A percentile compares a stretch with the other conserved stretches of the same genome.
phyloP scores from a whole-genome alignment of 2,888 invertebrate species.

The Drosophila picticornis region DNA sequence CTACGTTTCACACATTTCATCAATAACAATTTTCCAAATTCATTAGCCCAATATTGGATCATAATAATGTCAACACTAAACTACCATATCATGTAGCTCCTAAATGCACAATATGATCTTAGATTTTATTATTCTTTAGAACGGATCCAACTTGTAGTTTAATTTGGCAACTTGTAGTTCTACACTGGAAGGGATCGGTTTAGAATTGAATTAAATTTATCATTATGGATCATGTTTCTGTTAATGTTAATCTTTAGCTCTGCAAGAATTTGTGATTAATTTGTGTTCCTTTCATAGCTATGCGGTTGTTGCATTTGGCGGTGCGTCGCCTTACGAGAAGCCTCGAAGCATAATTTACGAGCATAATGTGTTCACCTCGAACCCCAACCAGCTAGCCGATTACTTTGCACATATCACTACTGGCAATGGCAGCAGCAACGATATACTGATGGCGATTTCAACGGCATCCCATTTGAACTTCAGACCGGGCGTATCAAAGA shows the following conservation, averaged over 20 bases:
- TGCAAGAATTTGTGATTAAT: neutral
- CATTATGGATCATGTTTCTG: neutral
- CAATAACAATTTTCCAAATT: no score
- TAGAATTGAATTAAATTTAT: neutral
- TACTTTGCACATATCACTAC: constrained; percentile 90
- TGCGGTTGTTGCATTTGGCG: constrained; percentile 93
- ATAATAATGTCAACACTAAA: no score
- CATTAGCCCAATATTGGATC: no score
- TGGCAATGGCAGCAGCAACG: constrained; percentile 86
- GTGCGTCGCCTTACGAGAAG: constrained; percentile 89
- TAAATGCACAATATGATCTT: no score
- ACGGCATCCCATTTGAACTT: constrained; percentile 91
- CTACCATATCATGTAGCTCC: neutral
- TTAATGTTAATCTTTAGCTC: neutral
- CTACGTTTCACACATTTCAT: neutral
- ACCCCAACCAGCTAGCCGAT: constrained; percentile 87
- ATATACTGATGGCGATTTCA: constrained; percentile 91
- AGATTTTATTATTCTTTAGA: no score
- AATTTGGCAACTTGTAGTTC: neutral
- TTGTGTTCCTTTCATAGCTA: constrained; percentile 86
- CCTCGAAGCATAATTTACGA: constrained; percentile 91
- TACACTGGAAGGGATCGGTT: neutral
- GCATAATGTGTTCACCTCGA: constrained; percentile 89
- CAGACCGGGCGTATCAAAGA: constrained; percentile 93
- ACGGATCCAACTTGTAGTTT: neutral